Conservation (phyloP, 2,113 vertebrate genomes). For the Notothenia coriiceps region DNA sequence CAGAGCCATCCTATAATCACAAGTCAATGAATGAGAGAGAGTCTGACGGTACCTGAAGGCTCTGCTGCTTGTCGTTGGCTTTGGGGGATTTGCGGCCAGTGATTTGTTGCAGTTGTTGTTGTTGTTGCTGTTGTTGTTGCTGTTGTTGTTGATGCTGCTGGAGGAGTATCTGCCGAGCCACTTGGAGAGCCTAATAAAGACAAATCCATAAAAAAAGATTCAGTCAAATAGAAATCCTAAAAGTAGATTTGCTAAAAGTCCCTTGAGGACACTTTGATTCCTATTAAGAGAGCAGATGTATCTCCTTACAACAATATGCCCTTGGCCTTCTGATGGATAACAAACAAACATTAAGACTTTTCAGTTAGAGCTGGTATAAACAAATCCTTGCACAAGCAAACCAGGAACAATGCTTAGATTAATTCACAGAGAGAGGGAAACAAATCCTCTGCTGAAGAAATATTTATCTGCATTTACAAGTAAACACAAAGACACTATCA, state of each 20-base stretch:
- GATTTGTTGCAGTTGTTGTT: conserved; percentile 85
- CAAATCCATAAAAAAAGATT: conserved; percentile 37
- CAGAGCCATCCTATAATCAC: conserved; percentile 1
- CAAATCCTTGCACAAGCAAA: conserved; percentile 31
- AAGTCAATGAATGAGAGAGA: conserved; percentile 11
- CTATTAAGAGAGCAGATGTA: conserved; percentile 56
- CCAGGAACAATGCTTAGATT: conserved; percentile 64
- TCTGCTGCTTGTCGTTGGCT: conserved; percentile 92
- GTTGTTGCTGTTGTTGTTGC: conserved; percentile 84
- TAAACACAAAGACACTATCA: conserved; percentile 63
- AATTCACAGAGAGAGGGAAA: conserved; percentile 38
- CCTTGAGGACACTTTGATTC: conserved; percentile 58
- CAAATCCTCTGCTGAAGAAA: conserved; percentile 48
- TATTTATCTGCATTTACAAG: conserved; percentile 59
- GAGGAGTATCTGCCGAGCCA: conserved; percentile 94
- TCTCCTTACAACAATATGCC: conserved; percentile 57
- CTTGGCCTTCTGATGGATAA: conserved; percentile 59
- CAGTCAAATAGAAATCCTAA: conserved; percentile 21
- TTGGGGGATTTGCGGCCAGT: conserved; percentile 92
- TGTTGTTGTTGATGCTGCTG: conserved; percentile 88
- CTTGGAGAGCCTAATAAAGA: conserved; percentile 91
- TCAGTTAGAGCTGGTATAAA: conserved; percentile 40
- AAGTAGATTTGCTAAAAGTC: conserved; percentile 50
- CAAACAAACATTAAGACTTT: conserved; percentile 65
- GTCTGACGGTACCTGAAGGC: conserved; percentile 88